A percentile compares a stretch with the other conserved stretches of the same genome.
Evolutionary conservation across 2,113 vertebrate species (phyloP).

Genomic region (Pituophis catenifer): DNA sequence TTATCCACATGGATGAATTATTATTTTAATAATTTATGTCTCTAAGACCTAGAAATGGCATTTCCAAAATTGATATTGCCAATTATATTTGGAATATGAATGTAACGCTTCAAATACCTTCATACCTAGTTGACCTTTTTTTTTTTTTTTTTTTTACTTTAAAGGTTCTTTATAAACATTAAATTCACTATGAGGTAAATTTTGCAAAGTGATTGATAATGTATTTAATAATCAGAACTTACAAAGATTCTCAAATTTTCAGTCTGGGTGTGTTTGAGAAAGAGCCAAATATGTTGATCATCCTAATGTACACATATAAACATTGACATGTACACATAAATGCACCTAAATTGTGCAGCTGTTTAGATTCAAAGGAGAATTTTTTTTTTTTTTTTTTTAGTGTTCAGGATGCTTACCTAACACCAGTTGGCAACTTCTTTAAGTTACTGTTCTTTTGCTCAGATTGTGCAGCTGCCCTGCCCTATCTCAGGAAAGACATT

Average conservation of each 20-base stretch:
- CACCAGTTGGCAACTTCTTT: not conserved
- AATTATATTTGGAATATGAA: conserved; percentile 21
- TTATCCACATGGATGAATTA: not conserved
- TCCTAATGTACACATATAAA: not conserved
- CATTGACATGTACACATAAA: not conserved
- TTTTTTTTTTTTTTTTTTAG: not conserved
- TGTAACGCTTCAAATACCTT: conserved; percentile 19
- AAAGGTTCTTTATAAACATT: not conserved
- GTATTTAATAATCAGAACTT: not conserved
- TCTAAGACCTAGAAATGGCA: not conserved
- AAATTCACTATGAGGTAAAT: not conserved
- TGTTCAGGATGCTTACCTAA: not conserved
- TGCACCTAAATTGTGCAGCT: not conserved
- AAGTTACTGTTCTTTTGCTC: not conserved
- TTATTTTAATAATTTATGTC: conserved; percentile 30
- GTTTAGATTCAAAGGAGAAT: not conserved
- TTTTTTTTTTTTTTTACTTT: not conserved
- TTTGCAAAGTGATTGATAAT: not conserved
- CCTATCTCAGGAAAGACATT: not conserved
- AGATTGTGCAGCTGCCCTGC: not conserved
- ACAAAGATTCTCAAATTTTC: not conserved
- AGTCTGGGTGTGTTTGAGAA: not conserved
- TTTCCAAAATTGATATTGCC: not conserved
- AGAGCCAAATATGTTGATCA: not conserved
- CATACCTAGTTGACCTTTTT: conserved; percentile 33